A percentile compares a stretch with the other conserved stretches of the same genome.
Conservation (phyloP, 2,888 invertebrate species). For the Lithodes maja region DNA sequence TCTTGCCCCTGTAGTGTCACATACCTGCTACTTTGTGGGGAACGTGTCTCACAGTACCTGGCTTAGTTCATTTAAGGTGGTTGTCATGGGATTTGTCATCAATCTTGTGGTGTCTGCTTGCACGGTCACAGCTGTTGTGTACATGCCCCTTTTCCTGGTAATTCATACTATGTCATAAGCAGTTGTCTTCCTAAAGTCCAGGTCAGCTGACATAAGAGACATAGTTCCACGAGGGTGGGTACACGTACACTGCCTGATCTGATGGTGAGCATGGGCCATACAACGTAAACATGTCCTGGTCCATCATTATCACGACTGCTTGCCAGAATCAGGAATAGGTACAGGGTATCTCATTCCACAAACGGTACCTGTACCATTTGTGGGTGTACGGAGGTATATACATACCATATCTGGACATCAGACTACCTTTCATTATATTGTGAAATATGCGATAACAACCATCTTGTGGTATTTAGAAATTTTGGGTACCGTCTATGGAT, state of each 20-base stretch:
- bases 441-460: constrained; percentile 12
- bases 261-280: background rate
- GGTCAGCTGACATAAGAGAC: background rate
- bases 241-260: background rate
- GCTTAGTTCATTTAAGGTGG: constrained; percentile 3
- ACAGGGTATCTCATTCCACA: constrained; percentile 4
- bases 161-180: background rate
- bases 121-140: constrained; percentile 1
- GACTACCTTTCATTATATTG: background rate
- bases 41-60: background rate
- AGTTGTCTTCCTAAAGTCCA: background rate
- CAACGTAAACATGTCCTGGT: background rate
- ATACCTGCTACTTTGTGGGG: constrained; percentile 16
- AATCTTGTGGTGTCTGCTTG: constrained; percentile 2
- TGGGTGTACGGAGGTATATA: constrained; percentile 10
- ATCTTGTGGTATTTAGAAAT: background rate
- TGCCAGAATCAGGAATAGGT: constrained; percentile 8
- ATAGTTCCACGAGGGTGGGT: background rate
- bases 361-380: constrained; percentile 19
- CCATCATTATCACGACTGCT: background rate
- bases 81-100: background rate
- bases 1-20: constrained; percentile 13
- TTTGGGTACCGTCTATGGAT: constrained; percentile 14
- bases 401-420: constrained; percentile 20
- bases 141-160: constrained; percentile 8